Evolutionary conservation across 1,140 invertebrate species (phyloP).

Genomic region (Arctopsyche grandis): DNA sequence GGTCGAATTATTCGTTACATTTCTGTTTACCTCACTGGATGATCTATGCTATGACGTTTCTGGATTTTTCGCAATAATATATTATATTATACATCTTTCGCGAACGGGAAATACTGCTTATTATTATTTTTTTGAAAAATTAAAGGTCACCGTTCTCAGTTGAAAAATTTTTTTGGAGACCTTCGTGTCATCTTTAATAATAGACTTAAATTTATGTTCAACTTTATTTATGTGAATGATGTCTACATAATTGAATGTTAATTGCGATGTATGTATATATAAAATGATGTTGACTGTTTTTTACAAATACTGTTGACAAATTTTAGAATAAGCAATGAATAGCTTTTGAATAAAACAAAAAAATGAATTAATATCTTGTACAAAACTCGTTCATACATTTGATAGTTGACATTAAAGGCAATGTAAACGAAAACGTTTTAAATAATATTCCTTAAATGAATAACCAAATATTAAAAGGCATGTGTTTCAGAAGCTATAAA

Average conservation of each 20-base stretch:
- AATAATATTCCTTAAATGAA: no score
- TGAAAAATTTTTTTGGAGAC: slow-evolving; percentile 2
- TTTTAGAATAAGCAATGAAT: no score
- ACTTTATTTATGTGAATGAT: slow-evolving; percentile 3
- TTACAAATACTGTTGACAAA: no score
- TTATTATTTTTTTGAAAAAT: slow-evolving; percentile 3
- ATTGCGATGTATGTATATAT: no score
- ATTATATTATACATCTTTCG: background rate
- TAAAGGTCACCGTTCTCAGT: background rate
- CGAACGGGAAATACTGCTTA: background rate
- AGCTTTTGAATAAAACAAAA: no score
- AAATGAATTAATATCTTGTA: no score
- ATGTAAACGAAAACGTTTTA: no score
- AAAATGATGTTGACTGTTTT: no score
- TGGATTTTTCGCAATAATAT: background rate
- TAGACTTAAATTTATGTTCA: slow-evolving; percentile 11
- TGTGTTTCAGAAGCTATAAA: no score
- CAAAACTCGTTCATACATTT: no score
- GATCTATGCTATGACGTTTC: background rate
- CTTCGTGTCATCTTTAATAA: slow-evolving; percentile 2
- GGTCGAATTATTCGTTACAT: background rate
- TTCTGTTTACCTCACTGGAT: background rate
- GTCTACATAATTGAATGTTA: background rate
- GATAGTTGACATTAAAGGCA: no score
- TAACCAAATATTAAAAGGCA: no score